Base-by-base conservation (phyloP, 2,888 invertebrate genomes). In the Dryadula phaetusa region DNA sequence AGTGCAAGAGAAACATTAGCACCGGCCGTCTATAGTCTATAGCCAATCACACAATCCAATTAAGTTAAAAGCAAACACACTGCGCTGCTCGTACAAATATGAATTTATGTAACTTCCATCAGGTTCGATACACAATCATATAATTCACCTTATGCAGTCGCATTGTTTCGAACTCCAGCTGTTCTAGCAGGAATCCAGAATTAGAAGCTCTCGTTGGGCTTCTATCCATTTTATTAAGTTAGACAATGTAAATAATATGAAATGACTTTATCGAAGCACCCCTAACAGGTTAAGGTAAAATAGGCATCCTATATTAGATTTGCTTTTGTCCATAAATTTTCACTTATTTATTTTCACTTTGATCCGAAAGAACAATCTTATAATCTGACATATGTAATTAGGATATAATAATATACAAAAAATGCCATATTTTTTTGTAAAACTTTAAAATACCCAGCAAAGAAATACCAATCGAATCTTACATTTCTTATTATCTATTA, bases 31-130 rank as follows among this genome's bases (percentile, higher is more conserved):
- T 71, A 64, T 70, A 70, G 70, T 58, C 67, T 71, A 64, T 70
- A 70, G 72, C 70, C 74, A 71, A 75, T 74, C 72, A 72, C 72
- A 72, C 75, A 77, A 78, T 78, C 74, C 79, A 86, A 87, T 87
- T 85, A 80, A 76, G 77, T 79, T 85, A 80, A 87, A 86, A 87
- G 83, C 83, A 78, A 78, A 80, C 78, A 77, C 66, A 72, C 62
- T 62, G 77, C 76, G 63, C 69, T 70, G 72, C 71, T 71, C 62
- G 67, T 73, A 75, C 74, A 74, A 74, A 77, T 76, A 78, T 81
- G 76, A 80, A 79, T 82, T 74, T 73, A 70, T 74, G 73, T 77
- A 72, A 68, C 70, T 69, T 67, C 68, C 64, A 66, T 67, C 70
- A 69, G 69, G 70, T 75, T 75, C 73, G 73, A 74, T 75, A 69